Evolutionary conservation across 2,888 invertebrate species (phyloP).

Genomic region (Drosophila emarginata): DNA sequence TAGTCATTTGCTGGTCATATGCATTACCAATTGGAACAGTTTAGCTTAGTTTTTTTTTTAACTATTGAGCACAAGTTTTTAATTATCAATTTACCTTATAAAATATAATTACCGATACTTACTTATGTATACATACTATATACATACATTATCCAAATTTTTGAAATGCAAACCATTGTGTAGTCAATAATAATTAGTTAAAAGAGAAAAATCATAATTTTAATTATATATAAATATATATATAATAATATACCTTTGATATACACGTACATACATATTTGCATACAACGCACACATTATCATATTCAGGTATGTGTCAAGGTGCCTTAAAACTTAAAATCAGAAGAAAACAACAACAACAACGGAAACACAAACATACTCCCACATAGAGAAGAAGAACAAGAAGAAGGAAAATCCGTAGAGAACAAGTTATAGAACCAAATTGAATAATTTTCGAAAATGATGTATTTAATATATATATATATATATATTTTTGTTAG

Average conservation of each 20-base stretch:
- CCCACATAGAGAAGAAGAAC: constrained; percentile 13
- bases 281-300: constrained; percentile 58
- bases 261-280: constrained; percentile 8
- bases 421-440: constrained; percentile 14
- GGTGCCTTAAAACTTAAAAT: constrained; percentile 60
- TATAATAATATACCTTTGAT: too few relatives aligned
- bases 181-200: constrained; percentile 40
- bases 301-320: constrained; percentile 75
- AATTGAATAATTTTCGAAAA: constrained; percentile 46
- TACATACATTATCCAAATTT: constrained; percentile 1
- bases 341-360: neutral
- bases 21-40: constrained; percentile 42
- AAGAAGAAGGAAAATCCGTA: constrained; percentile 5
- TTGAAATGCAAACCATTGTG: constrained; percentile 36
- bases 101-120: constrained; percentile 1
- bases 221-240: constrained; percentile 23
- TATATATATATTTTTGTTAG: constrained; percentile 46
- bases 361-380: constrained; percentile 17
- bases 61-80: constrained; percentile 14
- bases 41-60: constrained; percentile 2
- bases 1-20: constrained; percentile 78
- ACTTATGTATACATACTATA: neutral
- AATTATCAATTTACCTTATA: neutral
- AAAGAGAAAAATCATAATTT: constrained; percentile 13
- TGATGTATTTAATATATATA: constrained; percentile 70